Evolutionary conservation across 1,140 invertebrate genomes (phyloP).

Genomic region (Thaumetopoea pityocampa): DNA sequence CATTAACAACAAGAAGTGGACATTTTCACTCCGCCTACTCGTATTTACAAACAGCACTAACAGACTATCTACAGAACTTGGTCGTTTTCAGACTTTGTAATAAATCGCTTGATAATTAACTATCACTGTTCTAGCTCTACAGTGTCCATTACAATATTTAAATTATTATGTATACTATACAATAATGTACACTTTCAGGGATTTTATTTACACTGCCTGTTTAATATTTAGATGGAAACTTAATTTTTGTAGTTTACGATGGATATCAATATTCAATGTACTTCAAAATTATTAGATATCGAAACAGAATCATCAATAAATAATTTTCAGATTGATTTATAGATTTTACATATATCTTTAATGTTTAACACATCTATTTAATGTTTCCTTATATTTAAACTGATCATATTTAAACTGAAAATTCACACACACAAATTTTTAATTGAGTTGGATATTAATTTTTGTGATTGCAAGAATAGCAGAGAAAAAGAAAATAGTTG

Average conservation of each 20-base stretch:
- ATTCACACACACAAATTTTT: too few species aligned
- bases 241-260: too few species aligned
- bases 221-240: too few species aligned
- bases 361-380: too few species aligned
- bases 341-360: too few species aligned
- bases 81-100: conserved; percentile 59
- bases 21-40: conserved; percentile 29
- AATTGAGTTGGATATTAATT: too few species aligned
- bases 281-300: too few species aligned
- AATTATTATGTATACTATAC: conserved; percentile 24
- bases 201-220: too few species aligned
- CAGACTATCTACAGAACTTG: conserved; percentile 53
- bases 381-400: too few species aligned
- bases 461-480: too few species aligned
- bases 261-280: too few species aligned
- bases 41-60: conserved; percentile 54
- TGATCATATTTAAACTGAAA: too few species aligned
- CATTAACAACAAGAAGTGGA: conserved; percentile 53
- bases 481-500: conserved; percentile 10
- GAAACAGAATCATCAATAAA: conserved; percentile 1
- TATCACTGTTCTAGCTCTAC: conserved; percentile 31
- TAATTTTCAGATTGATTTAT: background rate
- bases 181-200: conserved; percentile 34
- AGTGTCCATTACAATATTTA: conserved; percentile 21
- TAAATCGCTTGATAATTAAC: conserved; percentile 24